These are phyloP conservation scores for Lepus townsendii DNA, from an alignment of 2,797 vertebrate species.

Conservation along the genomic window DNA sequence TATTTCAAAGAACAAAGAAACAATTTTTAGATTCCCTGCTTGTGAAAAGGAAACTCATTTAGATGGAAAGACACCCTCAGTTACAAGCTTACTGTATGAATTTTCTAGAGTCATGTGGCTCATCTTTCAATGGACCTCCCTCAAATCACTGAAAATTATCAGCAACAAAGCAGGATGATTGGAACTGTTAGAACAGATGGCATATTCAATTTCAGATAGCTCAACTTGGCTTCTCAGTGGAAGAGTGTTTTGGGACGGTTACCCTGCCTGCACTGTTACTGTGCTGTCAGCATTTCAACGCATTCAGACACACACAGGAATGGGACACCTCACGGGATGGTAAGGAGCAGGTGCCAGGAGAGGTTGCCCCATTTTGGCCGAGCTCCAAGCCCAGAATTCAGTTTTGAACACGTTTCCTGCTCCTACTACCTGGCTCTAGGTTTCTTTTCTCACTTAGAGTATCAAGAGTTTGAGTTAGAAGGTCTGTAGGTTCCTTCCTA, in stretches of 20 bases:
- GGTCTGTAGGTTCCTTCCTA: neutral
- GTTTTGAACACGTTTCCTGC: neutral
- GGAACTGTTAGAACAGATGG: neutral
- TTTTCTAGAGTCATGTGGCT: slow-evolving; percentile 44
- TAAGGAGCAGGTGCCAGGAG: neutral
- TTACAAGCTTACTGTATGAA: slow-evolving; percentile 15
- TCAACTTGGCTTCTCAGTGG: neutral
- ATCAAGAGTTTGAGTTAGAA: slow-evolving; percentile 32
- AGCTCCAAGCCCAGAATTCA: neutral
- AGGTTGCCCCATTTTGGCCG: neutral
- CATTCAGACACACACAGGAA: rapidly evolving
- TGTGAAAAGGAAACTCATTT: slow-evolving; percentile 47
- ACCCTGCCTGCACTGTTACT: neutral
- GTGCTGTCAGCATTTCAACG: neutral
- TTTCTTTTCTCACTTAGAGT: neutral
- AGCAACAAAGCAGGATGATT: neutral
- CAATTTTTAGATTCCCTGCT: neutral
- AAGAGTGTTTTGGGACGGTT: neutral
- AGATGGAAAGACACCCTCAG: neutral
- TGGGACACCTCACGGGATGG: rapidly evolving
- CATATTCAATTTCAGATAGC: neutral
- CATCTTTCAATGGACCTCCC: slow-evolving; percentile 35
- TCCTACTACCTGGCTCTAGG: neutral
- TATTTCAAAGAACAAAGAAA: slow-evolving; percentile 52
- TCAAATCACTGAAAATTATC: neutral